phyloP scores from a whole-genome alignment of 2,113 vertebrate species.

The Entomyzon cyanotis region DNA sequence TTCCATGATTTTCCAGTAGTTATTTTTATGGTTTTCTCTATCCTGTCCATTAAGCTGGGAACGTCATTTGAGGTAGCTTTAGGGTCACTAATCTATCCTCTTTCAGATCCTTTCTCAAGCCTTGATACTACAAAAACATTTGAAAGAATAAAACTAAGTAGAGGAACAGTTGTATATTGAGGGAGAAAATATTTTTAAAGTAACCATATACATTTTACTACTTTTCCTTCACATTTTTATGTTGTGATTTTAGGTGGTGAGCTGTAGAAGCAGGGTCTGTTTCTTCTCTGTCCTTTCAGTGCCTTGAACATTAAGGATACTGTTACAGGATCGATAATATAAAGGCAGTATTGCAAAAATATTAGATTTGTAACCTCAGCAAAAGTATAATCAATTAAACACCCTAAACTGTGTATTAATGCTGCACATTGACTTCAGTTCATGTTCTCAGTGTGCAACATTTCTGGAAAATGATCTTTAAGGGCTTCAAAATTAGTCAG shows the following conservation, averaged over 20 bases:
- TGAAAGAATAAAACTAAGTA: constrained; percentile 52
- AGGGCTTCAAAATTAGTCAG: background rate
- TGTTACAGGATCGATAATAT: constrained; percentile 37
- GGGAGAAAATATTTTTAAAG: constrained; percentile 60
- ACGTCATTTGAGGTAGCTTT: background rate
- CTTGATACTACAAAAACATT: constrained; percentile 32
- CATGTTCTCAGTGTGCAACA: background rate
- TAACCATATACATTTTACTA: constrained; percentile 63
- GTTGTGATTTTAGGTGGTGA: constrained; percentile 62
- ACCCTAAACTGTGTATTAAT: background rate
- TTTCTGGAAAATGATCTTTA: background rate
- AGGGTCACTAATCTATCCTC: constrained; percentile 7
- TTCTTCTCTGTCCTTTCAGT: constrained; percentile 49
- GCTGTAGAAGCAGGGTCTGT: constrained; percentile 42
- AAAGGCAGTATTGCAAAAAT: background rate
- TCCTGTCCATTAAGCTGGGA: background rate
- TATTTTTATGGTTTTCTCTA: background rate
- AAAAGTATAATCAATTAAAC: background rate
- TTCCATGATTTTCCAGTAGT: background rate
- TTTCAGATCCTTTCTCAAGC: constrained; percentile 34
- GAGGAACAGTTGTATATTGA: constrained; percentile 50
- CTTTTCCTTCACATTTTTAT: constrained; percentile 50
- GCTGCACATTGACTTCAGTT: background rate
- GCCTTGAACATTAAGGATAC: constrained; percentile 26
- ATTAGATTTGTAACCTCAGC: background rate